Base-by-base conservation (phyloP, 1,140 invertebrate genomes). In the Cydia strobilella region DNA sequence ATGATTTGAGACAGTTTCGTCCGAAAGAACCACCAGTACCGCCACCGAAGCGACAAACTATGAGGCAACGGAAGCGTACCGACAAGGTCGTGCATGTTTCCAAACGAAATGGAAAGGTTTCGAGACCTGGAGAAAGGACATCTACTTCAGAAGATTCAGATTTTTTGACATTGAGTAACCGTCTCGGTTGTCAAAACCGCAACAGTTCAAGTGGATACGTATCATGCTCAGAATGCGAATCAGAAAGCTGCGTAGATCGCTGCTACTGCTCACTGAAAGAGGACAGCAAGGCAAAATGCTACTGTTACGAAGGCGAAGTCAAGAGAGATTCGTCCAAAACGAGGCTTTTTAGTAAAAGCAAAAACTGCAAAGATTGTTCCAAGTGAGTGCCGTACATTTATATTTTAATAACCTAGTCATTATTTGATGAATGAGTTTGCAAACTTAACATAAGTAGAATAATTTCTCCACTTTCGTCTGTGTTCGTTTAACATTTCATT, bases 171-270 rank as follows among this genome's bases (percentile, higher is more conserved):
- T 79, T 95, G 72, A 93, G 93, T 63, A 91, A 93, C 82, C 79
- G 91, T 42, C 78, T 93, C 5, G 93, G 92, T 39, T 95, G 94
- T 77, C 94, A 95, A 73, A 95, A 96, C 78, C 93, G 95, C 59
- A 96, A 96, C 82, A 95, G 95, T 79, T 96, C 95, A 9, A 95
- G 95, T 77, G 95, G 95, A 7, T 97, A 97, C 82, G 96, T 97
- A 6, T 97, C 96, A 13, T 98, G 96, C 86, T 97, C 96, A 25
- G 97, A 98, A 89, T 98, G 97, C 83, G 96, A 97, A 82, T 97
- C 96, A 10, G 97, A 97, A 79, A 95, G 95, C 10, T 97, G 97
- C 83, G 95, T 96, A 1, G 95, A 96, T 72, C 95, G 96, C 81
- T 96, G 95, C 79, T 96, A 96, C 80, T 96, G 96, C 79, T 95